Conservation (phyloP, 2,113 vertebrate species). For the Scopus umbretta region DNA sequence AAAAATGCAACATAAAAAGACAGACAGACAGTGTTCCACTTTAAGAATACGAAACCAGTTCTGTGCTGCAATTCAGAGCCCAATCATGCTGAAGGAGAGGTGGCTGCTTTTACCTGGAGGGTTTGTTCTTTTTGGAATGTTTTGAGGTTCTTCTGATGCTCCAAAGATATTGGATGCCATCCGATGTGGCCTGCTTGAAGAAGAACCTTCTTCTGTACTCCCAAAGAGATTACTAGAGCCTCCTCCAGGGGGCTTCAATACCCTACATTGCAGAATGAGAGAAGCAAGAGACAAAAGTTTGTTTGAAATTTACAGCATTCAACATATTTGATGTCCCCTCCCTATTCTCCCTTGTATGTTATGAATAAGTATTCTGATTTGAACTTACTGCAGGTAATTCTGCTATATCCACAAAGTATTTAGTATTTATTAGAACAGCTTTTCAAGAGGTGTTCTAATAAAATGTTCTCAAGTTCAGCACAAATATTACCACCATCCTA, state of each 20-base stretch:
- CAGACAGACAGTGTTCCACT: not conserved
- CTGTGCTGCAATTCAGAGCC: not conserved
- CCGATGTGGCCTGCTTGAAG: slow-evolving; percentile 77
- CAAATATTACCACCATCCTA: not conserved
- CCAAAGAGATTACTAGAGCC: slow-evolving; percentile 85
- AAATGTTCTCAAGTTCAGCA: not conserved
- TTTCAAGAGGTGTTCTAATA: not conserved
- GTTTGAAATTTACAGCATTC: not conserved
- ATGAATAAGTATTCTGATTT: not conserved
- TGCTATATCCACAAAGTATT: not conserved
- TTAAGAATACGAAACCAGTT: not conserved
- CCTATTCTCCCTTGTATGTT: not conserved
- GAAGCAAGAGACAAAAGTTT: not conserved
- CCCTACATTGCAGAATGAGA: slow-evolving; percentile 62
- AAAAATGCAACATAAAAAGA: not conserved
- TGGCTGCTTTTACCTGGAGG: slow-evolving; percentile 84
- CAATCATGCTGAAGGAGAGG: not conserved
- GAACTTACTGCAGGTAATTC: not conserved
- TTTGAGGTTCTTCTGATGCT: slow-evolving; percentile 78
- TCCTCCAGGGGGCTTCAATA: slow-evolving; percentile 87
- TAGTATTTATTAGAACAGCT: too few species aligned
- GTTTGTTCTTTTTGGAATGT: slow-evolving; percentile 82
- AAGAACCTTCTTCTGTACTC: slow-evolving; percentile 74
- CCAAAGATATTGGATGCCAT: slow-evolving; percentile 91
- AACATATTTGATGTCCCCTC: not conserved